phyloP scores from a whole-genome alignment of 2,113 vertebrate genomes.

The Sardina pilchardus region DNA sequence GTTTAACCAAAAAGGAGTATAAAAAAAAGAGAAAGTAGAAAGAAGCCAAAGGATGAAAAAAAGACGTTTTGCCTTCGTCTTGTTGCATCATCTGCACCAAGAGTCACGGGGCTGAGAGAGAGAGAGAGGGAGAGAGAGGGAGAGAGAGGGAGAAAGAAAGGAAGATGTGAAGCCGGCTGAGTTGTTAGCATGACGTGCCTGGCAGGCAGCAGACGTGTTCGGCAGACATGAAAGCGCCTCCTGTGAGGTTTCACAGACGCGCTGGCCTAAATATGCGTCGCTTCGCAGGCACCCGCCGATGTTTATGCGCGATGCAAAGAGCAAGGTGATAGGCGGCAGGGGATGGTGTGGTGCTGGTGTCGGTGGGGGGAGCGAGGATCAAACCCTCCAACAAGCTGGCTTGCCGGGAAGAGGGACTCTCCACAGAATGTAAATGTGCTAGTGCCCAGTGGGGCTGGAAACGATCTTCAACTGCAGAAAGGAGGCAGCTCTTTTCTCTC shows the following conservation, averaged over 20 bases:
- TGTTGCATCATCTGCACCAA: conserved; percentile 48
- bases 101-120: neutral
- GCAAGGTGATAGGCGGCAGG: neutral
- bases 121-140: neutral
- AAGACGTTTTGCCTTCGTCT: neutral
- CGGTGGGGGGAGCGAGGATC: neutral
- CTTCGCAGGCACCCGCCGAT: conserved; percentile 26
- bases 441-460: conserved; percentile 25
- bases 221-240: conserved; percentile 53
- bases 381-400: conserved; percentile 14
- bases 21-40: neutral
- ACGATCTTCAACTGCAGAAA: conserved; percentile 19
- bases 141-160: conserved; percentile 22
- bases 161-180: conserved; percentile 46
- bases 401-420: conserved; percentile 23
- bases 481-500: neutral
- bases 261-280: conserved; percentile 34
- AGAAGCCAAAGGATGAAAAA: neutral
- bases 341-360: neutral
- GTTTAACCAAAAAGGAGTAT: neutral
- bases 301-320: conserved; percentile 34
- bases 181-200: conserved; percentile 46
- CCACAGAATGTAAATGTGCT: conserved; percentile 19
- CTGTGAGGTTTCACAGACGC: conserved; percentile 51
- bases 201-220: conserved; percentile 51